Evolutionary conservation across 2,888 invertebrate genomes (phyloP).

Genomic region (Tetragnatha montana): DNA sequence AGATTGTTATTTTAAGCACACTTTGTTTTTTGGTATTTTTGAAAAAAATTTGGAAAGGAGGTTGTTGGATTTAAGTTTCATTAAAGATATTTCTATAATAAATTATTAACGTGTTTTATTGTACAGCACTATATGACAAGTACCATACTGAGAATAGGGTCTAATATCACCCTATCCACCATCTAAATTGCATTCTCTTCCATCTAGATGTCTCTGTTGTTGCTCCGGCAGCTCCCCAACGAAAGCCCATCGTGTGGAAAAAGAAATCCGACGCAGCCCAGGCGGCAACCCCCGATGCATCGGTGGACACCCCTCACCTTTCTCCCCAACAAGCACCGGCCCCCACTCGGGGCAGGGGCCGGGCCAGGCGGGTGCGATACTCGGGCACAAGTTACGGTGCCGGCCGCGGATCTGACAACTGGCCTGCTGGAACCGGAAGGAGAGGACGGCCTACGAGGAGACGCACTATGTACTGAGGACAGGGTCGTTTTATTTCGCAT

Average conservation of each 20-base stretch:
- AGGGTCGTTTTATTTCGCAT: not conserved
- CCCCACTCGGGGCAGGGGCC: slow-evolving; percentile 28
- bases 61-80: no score
- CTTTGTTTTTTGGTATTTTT: no score
- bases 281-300: not conserved
- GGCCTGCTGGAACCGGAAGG: not conserved
- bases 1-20: no score
- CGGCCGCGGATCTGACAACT: slow-evolving; percentile 30
- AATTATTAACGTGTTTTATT: no score
- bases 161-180: not conserved
- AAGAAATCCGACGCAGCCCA: not conserved
- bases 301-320: not conserved
- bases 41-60: no score
- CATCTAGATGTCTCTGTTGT: no score
- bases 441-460: slow-evolving; percentile 31
- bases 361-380: slow-evolving; percentile 18
- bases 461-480: slow-evolving; percentile 48
- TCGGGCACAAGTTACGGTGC: not conserved
- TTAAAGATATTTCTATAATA: no score
- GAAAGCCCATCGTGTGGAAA: slow-evolving; percentile 61
- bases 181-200: not conserved
- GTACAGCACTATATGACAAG: no score
- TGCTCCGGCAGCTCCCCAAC: not conserved
- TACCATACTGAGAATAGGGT: no score
- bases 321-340: not conserved